These are phyloP conservation scores for Crossocerus cetratus DNA, from an alignment of 2,888 invertebrate genomes.

Conservation along the genomic window DNA sequence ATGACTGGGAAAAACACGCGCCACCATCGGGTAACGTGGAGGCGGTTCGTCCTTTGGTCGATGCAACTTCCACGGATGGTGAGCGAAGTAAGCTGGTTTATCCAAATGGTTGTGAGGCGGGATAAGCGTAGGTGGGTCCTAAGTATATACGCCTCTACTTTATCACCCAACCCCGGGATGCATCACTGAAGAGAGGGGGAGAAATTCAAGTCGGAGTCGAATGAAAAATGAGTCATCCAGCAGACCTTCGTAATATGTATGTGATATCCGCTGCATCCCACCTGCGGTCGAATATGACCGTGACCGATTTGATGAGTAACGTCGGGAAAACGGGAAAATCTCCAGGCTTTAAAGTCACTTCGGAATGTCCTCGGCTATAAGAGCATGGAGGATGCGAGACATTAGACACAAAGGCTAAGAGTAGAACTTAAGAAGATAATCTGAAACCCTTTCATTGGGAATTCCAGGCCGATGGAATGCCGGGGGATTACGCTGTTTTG, in stretches of 20 bases:
- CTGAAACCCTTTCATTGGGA: background rate
- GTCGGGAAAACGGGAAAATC: background rate
- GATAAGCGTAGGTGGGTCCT: background rate
- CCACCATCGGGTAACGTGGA: background rate
- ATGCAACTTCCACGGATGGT: background rate
- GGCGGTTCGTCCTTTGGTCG: background rate
- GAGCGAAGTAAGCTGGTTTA: background rate
- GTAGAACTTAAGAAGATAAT: too few relatives aligned
- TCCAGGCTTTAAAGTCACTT: background rate
- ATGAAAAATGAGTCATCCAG: background rate
- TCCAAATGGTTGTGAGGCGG: background rate
- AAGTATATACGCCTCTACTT: too few relatives aligned
- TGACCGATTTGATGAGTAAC: background rate
- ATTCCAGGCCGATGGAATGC: constrained; percentile 15
- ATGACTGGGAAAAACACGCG: background rate
- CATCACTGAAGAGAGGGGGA: background rate
- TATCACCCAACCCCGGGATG: too few relatives aligned
- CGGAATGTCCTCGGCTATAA: too few relatives aligned
- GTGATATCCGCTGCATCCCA: background rate
- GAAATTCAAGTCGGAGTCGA: background rate
- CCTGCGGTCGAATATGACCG: too few relatives aligned
- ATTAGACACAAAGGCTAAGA: too few relatives aligned
- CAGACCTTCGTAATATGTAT: background rate
- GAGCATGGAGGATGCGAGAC: too few relatives aligned
- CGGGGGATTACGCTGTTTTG: constrained; percentile 44